Percentiles rank a stretch among this genome's conserved stretches.
Conservation (phyloP, 2,888 invertebrate species). For the Trachelus troglodyta region DNA sequence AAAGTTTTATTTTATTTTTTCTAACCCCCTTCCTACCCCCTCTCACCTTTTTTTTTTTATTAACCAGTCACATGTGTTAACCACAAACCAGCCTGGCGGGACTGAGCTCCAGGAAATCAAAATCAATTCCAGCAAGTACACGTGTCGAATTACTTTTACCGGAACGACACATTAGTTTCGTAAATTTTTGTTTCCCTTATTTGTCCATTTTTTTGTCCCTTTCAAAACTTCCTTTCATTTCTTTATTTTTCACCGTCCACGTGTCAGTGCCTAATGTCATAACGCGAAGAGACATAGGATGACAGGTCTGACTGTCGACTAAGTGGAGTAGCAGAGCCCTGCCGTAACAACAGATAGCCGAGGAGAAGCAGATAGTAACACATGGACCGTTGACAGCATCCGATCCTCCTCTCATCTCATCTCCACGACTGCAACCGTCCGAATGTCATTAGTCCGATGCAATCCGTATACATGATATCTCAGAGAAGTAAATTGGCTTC, state of each 20-base stretch:
- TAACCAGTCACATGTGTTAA: neutral
- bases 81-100: neutral
- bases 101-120: neutral
- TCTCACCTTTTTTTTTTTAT: conserved; percentile 7
- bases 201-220: conserved; percentile 16
- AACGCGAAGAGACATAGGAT: conserved; percentile 23
- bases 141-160: neutral
- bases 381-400: conserved; percentile 18
- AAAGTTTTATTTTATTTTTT: conserved; percentile 9
- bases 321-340: conserved; percentile 25
- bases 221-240: neutral
- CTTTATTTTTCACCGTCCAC: neutral
- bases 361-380: conserved; percentile 13
- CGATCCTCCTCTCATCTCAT: conserved; percentile 17
- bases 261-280: neutral
- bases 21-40: conserved; percentile 12
- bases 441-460: conserved; percentile 6
- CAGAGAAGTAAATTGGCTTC: neutral
- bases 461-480: neutral
- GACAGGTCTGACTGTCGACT: conserved; percentile 28
- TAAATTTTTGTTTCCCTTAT: neutral
- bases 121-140: neutral
- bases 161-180: neutral
- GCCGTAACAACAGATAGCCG: conserved; percentile 5
- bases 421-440: conserved; percentile 7